A percentile compares a stretch with the other conserved stretches of the same genome.
These are phyloP conservation scores for Acanthoscelides obtectus DNA, from an alignment of 2,888 invertebrate genomes.

Conservation along the genomic window DNA sequence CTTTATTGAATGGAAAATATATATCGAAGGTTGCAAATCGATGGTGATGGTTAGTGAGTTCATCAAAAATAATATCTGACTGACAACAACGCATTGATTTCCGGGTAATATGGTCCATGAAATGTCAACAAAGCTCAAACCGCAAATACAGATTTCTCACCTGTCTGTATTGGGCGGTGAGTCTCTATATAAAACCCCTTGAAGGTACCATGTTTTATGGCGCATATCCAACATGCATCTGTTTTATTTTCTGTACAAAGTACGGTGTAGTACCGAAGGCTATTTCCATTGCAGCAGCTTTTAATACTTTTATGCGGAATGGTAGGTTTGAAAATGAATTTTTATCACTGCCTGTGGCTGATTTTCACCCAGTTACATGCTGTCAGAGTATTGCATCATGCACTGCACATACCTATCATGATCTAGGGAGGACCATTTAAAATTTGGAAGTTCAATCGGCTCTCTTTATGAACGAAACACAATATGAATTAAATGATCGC, in stretches of 20 bases:
- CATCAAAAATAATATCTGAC: no score
- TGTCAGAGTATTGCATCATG: not conserved
- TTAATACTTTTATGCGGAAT: not conserved
- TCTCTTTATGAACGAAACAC: no score
- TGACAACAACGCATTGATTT: no score
- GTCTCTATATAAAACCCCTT: not conserved
- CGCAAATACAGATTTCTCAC: not conserved
- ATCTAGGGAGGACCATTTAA: no score
- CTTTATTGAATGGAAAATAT: no score
- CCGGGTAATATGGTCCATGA: no score
- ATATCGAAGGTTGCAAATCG: no score
- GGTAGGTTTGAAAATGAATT: not conserved
- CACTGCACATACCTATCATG: no score
- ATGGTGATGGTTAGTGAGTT: no score
- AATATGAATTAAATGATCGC: no score
- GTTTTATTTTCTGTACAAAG: not conserved
- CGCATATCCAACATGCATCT: not conserved
- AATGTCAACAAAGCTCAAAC: not conserved
- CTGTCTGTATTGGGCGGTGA: not conserved
- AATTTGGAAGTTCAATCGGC: no score
- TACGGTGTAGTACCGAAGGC: not conserved
- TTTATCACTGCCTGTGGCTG: not conserved
- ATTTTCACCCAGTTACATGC: not conserved
- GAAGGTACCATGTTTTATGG: not conserved
- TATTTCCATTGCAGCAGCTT: not conserved